These are phyloP conservation scores for Drosophila prostipennis DNA, from an alignment of 2,888 invertebrate genomes.

Conservation along the genomic window DNA sequence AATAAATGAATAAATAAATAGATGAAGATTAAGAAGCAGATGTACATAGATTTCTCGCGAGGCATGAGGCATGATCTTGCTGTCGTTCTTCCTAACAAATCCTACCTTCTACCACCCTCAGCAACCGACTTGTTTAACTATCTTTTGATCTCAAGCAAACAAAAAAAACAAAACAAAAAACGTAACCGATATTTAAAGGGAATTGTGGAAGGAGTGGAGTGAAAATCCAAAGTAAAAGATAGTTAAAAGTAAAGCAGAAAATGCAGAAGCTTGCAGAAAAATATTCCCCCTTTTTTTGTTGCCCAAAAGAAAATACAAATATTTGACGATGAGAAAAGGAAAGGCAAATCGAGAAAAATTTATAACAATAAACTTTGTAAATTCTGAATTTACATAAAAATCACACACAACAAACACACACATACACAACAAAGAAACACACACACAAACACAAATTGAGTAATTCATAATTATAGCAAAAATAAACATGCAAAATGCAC, in stretches of 20 bases:
- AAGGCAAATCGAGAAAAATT: constrained; percentile 33
- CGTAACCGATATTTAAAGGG: constrained; percentile 30
- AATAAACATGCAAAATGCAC: constrained; percentile 70
- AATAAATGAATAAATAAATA: constrained; percentile 59
- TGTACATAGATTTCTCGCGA: constrained; percentile 59
- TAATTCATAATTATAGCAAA: constrained; percentile 65
- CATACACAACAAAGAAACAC: constrained; percentile 46
- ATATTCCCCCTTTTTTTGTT: constrained; percentile 19
- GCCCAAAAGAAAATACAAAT: constrained; percentile 2
- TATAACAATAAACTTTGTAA: constrained; percentile 73
- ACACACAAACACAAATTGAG: constrained; percentile 50
- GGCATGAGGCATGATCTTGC: constrained; percentile 25
- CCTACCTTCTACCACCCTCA: constrained; percentile 29
- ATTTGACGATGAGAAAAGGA: constrained; percentile 7
- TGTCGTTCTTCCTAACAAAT: constrained; percentile 44
- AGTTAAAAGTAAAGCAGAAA: constrained; percentile 55
- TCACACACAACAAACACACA: constrained; percentile 26
- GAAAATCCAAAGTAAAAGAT: constrained; percentile 74
- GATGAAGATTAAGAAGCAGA: constrained; percentile 4
- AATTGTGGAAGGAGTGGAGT: constrained; percentile 31
- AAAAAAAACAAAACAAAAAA: constrained; percentile 43
- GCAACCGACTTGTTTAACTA: constrained; percentile 71
- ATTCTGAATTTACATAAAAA: constrained; percentile 74
- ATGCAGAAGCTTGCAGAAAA: background rate
- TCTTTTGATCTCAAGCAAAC: constrained; percentile 80